Evolutionary conservation across 2,797 vertebrate genomes (phyloP), one percentile per base, ranked within the genome.

Genomic region (Peromyscus nudipes): DNA sequence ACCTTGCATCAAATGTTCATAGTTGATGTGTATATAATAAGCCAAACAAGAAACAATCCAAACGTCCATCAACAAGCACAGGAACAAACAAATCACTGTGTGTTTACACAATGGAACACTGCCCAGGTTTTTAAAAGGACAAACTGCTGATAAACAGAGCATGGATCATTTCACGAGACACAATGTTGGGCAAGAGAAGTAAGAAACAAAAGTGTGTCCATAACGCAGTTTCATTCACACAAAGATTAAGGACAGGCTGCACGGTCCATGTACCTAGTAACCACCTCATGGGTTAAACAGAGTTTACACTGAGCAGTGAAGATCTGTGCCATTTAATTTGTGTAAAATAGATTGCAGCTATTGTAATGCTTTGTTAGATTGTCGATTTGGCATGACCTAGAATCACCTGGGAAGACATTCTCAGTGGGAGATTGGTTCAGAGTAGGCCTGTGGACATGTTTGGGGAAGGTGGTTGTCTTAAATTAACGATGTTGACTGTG

Each of bases 141-240:
- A 69, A 73, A 80, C 71, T 95, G 43, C 81, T 84, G 76, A 92
- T 87, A 93, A 95, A 92, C 94, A 95, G 64, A 89, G 49, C 55
- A 85, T 19, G 37, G 37, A 27, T 67, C 71, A 93, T 90, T 92
- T 95, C 91, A 91, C 3, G 83, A 92, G 84, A 92, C 31, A 10
- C 67, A 57, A 62, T 34, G 4, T 10, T 90, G 52, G 94, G 81
- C 64, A 88, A 85, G 88, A 67, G 64, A 97, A 88, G 29, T 37
- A 83, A 94, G 76, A 92, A 94, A 40, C 62, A 90, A 89, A 69
- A 94, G 14, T 80, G 4, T 60, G 21, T 37, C 49, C n/a, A 40
- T 17, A 65, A 17, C 19, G 79, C 21, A 29, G 57, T 64, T 76
- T 10, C 71, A 73, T 60, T 91, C 14, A 9, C 14, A 43, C 21